Evolutionary conservation across 2,797 vertebrate species (phyloP).

Genomic region (Coregonus suidteri): DNA sequence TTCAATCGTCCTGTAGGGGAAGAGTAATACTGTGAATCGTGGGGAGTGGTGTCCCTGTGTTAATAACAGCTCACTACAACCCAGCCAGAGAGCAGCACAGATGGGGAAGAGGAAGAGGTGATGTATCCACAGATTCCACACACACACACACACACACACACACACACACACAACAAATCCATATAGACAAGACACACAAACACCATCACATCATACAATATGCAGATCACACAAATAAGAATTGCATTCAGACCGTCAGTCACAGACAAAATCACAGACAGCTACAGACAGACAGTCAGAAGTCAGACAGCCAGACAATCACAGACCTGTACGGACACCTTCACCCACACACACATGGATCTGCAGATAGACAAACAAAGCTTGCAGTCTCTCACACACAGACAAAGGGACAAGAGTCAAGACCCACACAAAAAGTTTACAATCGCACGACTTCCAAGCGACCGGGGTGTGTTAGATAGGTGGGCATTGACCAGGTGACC

Average conservation of each 20-base stretch:
- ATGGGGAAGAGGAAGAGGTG: constrained; percentile 10
- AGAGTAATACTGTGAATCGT: background rate
- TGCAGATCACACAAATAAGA: background rate
- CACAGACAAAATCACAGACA: constrained; percentile 13
- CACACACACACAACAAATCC: constrained; percentile 11
- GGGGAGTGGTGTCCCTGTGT: background rate
- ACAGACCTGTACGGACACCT: constrained; percentile 13
- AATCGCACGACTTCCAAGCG: constrained; percentile 12
- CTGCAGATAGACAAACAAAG: constrained; percentile 32
- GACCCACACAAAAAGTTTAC: constrained; percentile 21
- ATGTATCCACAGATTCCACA: constrained; percentile 22
- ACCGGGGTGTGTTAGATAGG: constrained; percentile 54
- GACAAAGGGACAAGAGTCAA: background rate
- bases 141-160: too few relatives aligned
- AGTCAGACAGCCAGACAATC: background rate
- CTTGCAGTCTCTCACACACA: constrained; percentile 5
- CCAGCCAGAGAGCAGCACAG: constrained; percentile 39
- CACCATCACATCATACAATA: background rate
- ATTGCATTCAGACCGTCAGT: background rate
- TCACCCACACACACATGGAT: background rate
- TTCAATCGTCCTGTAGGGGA: constrained; percentile 73
- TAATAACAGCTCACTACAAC: constrained; percentile 14
- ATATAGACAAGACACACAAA: constrained; percentile 1
- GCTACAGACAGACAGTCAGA: too few relatives aligned
- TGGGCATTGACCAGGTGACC: constrained; percentile 47